These are phyloP conservation scores for Limenitis camilla DNA, from an alignment of 2,888 invertebrate genomes.

Conservation along the genomic window DNA sequence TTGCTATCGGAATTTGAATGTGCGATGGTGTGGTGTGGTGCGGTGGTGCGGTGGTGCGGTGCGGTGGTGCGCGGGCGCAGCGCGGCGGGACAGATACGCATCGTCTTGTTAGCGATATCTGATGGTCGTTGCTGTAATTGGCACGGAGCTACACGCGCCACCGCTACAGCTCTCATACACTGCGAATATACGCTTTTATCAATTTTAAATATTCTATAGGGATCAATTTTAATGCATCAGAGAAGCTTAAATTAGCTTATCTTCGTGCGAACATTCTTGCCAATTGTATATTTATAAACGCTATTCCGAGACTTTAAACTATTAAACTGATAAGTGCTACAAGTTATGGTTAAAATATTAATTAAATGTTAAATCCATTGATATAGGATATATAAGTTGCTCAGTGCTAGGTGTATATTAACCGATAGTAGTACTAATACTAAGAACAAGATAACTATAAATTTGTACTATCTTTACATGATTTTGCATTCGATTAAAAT, in stretches of 20 bases:
- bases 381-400: too few species aligned
- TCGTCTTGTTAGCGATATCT: slow-evolving; percentile 72
- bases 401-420: too few species aligned
- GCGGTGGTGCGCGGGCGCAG: slow-evolving; percentile 34
- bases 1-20: slow-evolving; percentile 64
- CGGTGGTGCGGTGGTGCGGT: slow-evolving; percentile 25
- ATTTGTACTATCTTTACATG: too few species aligned
- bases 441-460: too few species aligned
- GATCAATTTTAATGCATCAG: slow-evolving; percentile 30
- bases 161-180: slow-evolving; percentile 33
- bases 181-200: slow-evolving; percentile 34
- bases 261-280: slow-evolving; percentile 12
- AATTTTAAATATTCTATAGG: slow-evolving; percentile 36
- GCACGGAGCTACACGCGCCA: slow-evolving; percentile 51
- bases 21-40: slow-evolving; percentile 29
- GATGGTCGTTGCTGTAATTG: slow-evolving; percentile 69
- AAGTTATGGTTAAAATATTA: too few species aligned
- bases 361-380: too few species aligned
- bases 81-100: slow-evolving; percentile 52
- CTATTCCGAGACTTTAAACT: not conserved
- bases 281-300: slow-evolving; percentile 13
- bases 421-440: too few species aligned
- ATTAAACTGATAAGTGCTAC: too few species aligned
- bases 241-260: slow-evolving; percentile 27
- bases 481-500: too few species aligned